phyloP scores from a whole-genome alignment of 2,113 vertebrate genomes.

The Chaetops frenatus region DNA sequence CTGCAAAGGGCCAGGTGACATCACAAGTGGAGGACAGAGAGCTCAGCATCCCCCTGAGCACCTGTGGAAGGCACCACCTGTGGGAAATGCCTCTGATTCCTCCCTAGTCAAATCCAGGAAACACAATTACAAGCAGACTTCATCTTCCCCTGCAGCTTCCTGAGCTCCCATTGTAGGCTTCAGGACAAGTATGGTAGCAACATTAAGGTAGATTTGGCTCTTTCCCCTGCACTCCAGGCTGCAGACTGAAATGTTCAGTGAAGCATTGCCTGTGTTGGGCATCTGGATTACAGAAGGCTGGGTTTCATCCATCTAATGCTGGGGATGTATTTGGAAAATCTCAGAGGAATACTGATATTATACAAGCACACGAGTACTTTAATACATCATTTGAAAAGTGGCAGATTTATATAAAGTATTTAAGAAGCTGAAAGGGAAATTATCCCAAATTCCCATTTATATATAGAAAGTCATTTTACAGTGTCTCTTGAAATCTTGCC shows the following conservation, averaged over 20 bases:
- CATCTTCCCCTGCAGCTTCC: background rate
- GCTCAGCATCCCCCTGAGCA: background rate
- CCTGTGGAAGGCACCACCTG: background rate
- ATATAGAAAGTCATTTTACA: background rate
- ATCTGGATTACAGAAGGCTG: background rate
- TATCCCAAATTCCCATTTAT: background rate
- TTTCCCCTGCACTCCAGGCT: background rate
- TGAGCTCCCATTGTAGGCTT: background rate
- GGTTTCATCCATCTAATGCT: background rate
- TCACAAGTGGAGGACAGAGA: accelerated
- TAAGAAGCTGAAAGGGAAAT: background rate
- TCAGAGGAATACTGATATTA: background rate
- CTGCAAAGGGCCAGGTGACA: background rate
- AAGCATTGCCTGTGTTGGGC: background rate
- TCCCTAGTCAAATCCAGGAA: background rate
- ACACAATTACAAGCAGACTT: background rate
- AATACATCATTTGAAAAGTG: background rate
- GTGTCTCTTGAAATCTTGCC: background rate
- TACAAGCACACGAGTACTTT: background rate
- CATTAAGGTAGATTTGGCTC: background rate
- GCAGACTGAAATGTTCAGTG: background rate
- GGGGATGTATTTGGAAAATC: background rate
- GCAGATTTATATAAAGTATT: background rate
- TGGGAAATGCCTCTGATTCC: background rate
- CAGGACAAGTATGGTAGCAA: background rate